These are phyloP conservation scores for Syngnathoides biaculeatus DNA, from an alignment of 2,113 vertebrate genomes.

Conservation along the genomic window DNA sequence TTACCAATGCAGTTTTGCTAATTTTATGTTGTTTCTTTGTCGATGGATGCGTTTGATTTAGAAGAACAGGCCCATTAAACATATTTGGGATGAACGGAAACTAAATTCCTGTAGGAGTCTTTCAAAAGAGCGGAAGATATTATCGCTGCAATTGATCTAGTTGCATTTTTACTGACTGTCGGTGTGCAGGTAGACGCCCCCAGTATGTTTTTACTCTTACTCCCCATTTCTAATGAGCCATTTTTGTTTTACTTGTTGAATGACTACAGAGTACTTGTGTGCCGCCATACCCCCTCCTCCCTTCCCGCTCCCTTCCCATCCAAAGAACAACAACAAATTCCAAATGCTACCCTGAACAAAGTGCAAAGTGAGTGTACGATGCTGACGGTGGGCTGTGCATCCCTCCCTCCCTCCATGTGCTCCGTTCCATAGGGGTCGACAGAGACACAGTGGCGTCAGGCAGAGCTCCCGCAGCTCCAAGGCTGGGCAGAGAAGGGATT, in stretches of 20 bases:
- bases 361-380: slow-evolving; percentile 67
- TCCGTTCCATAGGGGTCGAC: slow-evolving; percentile 78
- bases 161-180: not conserved
- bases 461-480: slow-evolving; percentile 82
- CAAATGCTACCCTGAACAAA: slow-evolving; percentile 42
- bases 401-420: slow-evolving; percentile 65
- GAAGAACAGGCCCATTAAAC: not conserved
- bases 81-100: not conserved
- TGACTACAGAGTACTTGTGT: slow-evolving; percentile 30
- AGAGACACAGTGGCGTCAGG: slow-evolving; percentile 84
- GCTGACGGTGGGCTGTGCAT: slow-evolving; percentile 69
- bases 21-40: not conserved
- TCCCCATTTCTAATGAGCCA: slow-evolving; percentile 5
- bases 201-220: not conserved
- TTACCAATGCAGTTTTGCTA: not conserved
- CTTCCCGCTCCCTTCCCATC: slow-evolving; percentile 27
- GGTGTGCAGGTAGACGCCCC: not conserved
- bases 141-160: not conserved
- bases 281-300: slow-evolving; percentile 18
- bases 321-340: slow-evolving; percentile 23
- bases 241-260: slow-evolving; percentile 66
- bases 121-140: not conserved
- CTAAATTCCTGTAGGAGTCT: no score
- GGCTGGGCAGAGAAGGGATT: slow-evolving; percentile 84
- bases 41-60: not conserved